Evolutionary conservation across 2,797 vertebrate genomes (phyloP), one percentile per base, ranked within the genome.

Genomic region (Phalloptychus januarius): DNA sequence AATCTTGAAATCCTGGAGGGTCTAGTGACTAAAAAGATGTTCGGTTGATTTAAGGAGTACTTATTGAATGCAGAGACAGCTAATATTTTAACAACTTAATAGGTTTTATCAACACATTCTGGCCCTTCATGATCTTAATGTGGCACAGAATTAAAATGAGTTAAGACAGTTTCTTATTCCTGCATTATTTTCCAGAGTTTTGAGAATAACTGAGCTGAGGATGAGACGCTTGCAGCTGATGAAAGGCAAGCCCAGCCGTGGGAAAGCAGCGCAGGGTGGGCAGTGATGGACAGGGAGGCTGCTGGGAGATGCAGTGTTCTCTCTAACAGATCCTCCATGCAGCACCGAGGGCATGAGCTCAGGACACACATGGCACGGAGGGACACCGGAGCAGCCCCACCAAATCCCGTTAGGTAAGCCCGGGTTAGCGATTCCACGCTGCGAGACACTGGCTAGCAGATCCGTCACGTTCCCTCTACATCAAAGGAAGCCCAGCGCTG

Each of bases 331-430:
- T 92, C 91, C 87, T 88, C 90, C 92, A 93, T 88, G 89, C 91
- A 82, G 87, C 50, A 90, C 91, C 89, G 85, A 87, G 93, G 93
- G 93, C 92, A 93, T 86, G 89, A 91, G 93, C 90, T 90, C 83
- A 84, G 90, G 93, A 94, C 92, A 93, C 92, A 93, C 91, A 92
- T 91, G 92, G 88, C 91, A 93, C 90, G 85, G 86, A 91, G 90
- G 90, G 90, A 91, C 89, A 91, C 87, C 91, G 83, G 91, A 93
- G 90, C 88, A 76, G 90, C 90, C 87, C 93, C 71, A 92, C 92
- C 92, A 96, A 96, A 96, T 96, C 95, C 94, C 90, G 91, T 96
- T 96, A 95, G 94, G 94, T 95, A 96, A 95, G 94, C 94, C 94
- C 83, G 94, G 94, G 94, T 94, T 96, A 95, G 94, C 93, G 93